Conservation (phyloP, 2,113 vertebrate species). For the Caretta caretta region DNA sequence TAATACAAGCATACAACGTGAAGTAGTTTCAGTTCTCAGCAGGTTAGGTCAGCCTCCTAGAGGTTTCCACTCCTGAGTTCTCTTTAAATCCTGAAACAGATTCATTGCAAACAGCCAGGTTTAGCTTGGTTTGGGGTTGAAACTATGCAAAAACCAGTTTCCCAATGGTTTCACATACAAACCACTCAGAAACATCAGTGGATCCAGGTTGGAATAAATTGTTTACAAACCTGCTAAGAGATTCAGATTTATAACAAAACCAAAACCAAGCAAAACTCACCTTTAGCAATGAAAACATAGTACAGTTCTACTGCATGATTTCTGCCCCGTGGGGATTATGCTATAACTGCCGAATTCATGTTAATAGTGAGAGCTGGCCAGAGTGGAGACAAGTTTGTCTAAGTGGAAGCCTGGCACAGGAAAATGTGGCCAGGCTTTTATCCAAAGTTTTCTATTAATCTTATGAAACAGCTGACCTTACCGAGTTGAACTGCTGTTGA, state of each 20-base stretch:
- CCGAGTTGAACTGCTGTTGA: slow-evolving; percentile 97
- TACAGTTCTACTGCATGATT: fast-evolving
- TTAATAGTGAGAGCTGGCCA: fast-evolving
- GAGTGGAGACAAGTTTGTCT: not conserved
- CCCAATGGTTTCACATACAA: not conserved
- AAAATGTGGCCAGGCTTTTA: not conserved
- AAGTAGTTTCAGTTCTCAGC: not conserved
- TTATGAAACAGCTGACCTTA: slow-evolving; percentile 66
- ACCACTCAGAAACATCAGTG: not conserved
- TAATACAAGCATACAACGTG: not conserved
- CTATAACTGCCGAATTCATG: fast-evolving
- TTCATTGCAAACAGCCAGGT: not conserved
- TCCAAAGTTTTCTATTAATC: not conserved
- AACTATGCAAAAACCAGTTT: not conserved
- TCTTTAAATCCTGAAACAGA: not conserved
- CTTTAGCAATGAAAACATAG: not conserved
- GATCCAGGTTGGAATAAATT: not conserved
- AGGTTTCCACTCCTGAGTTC: not conserved
- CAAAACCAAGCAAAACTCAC: not conserved
- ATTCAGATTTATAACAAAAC: not conserved
- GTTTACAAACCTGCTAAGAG: not conserved
- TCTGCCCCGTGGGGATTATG: fast-evolving
- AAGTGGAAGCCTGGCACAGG: not conserved
- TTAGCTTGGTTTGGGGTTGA: not conserved
- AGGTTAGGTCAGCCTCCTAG: not conserved